Percentiles rank a stretch among this genome's conserved stretches.
These are phyloP conservation scores for Muscina levida DNA, from an alignment of 2,888 invertebrate genomes.

Conservation along the genomic window DNA sequence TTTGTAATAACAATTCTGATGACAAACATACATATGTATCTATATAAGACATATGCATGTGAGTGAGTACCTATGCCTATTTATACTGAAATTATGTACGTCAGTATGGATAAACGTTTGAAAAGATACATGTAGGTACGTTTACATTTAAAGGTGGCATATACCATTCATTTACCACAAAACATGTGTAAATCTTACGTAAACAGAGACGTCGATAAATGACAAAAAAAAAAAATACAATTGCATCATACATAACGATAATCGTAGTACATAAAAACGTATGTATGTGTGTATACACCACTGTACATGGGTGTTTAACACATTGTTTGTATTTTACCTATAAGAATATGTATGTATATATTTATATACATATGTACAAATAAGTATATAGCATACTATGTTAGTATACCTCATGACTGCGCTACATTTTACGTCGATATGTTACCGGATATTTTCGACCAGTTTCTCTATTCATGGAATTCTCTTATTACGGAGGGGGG, in stretches of 20 bases:
- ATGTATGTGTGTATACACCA: background rate
- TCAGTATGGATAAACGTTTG: no score
- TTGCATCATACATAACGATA: conserved; percentile 12
- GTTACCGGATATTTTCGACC: conserved; percentile 37
- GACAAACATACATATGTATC: background rate
- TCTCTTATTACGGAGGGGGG: background rate
- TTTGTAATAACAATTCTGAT: no score
- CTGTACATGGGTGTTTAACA: no score
- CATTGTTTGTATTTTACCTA: no score
- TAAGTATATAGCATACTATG: background rate
- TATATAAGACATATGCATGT: background rate
- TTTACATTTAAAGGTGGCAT: background rate
- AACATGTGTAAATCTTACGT: no score
- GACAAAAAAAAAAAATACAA: conserved; percentile 17
- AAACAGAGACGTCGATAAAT: conserved; percentile 13
- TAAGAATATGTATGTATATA: conserved; percentile 18
- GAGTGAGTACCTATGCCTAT: no score
- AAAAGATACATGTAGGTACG: background rate
- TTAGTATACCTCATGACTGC: background rate
- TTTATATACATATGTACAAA: background rate
- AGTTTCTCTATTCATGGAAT: conserved; percentile 27
- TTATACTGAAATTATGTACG: no score
- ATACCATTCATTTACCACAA: background rate
- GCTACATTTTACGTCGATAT: background rate
- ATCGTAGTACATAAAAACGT: background rate